Conservation (phyloP, 2,888 invertebrate species). For the Teleiodes luculella region DNA sequence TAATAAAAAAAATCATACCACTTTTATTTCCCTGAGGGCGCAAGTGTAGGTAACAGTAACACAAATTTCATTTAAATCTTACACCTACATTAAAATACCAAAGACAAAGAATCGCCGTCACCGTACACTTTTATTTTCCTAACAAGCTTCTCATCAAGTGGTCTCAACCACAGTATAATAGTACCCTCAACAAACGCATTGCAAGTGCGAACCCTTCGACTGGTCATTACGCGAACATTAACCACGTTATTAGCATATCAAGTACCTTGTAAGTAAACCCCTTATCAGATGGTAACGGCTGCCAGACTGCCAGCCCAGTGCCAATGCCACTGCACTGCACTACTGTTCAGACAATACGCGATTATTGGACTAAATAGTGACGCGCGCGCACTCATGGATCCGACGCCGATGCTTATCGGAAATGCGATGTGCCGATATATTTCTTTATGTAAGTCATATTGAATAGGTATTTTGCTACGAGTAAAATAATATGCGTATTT, state of each 20-base stretch:
- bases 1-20: too few species aligned
- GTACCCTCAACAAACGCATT: conserved; percentile 30
- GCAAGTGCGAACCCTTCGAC: conserved; percentile 58
- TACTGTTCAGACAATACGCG: conserved; percentile 55
- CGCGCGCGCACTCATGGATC: conserved; percentile 42
- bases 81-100: too few species aligned
- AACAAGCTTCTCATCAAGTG: conserved; percentile 14
- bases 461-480: background rate
- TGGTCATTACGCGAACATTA: conserved; percentile 68
- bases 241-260: conserved; percentile 71
- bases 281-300: conserved; percentile 67
- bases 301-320: conserved; percentile 38
- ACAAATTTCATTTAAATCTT: too few species aligned
- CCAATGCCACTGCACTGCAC: conserved; percentile 13
- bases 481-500: too few species aligned
- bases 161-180: too few species aligned
- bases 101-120: too few species aligned
- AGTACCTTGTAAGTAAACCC: conserved; percentile 45
- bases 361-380: conserved; percentile 62
- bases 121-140: background rate
- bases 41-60: too few species aligned
- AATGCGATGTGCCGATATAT: background rate
- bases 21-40: too few species aligned
- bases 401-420: background rate
- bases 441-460: background rate